These are phyloP conservation scores for Dexiosoma caninum DNA, from an alignment of 2,888 invertebrate genomes.

Conservation along the genomic window DNA sequence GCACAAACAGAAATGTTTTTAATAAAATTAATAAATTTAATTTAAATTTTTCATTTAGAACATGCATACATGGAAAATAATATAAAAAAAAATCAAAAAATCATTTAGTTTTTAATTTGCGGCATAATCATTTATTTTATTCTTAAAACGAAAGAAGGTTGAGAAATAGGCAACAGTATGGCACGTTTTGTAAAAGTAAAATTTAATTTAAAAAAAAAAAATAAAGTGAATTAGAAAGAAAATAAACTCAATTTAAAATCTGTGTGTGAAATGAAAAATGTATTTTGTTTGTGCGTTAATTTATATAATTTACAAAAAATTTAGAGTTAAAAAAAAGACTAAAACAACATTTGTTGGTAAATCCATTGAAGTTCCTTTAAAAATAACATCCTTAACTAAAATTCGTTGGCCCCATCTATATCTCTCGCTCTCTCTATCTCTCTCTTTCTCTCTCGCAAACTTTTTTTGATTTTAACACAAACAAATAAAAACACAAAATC, in stretches of 20 bases:
- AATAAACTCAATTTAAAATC: conserved; percentile 47
- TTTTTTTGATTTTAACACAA: conserved; percentile 49
- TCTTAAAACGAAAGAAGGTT: conserved; percentile 32
- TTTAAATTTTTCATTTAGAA: conserved; percentile 51
- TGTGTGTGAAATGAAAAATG: conserved; percentile 53
- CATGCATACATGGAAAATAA: conserved; percentile 58
- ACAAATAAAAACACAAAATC: conserved; percentile 63
- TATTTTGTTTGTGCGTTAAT: conserved; percentile 61
- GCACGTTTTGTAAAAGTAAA: conserved; percentile 41
- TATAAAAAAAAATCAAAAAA: conserved; percentile 34
- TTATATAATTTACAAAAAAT: neutral
- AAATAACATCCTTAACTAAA: conserved; percentile 3
- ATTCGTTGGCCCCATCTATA: neutral
- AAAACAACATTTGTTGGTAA: neutral
- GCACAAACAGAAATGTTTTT: conserved; percentile 60
- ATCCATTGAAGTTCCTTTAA: conserved; percentile 5
- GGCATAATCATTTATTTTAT: neutral
- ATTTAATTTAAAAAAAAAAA: neutral
- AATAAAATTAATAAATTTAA: neutral
- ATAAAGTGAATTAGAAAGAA: neutral
- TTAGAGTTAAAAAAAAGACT: neutral
- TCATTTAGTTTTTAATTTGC: conserved; percentile 47
- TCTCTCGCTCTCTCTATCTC: neutral
- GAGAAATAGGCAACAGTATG: conserved; percentile 60
- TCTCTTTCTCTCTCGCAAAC: neutral